Percentiles rank a stretch among this genome's conserved stretches.
Conservation (phyloP, 2,888 invertebrate genomes). For the Halictus ligatus region DNA sequence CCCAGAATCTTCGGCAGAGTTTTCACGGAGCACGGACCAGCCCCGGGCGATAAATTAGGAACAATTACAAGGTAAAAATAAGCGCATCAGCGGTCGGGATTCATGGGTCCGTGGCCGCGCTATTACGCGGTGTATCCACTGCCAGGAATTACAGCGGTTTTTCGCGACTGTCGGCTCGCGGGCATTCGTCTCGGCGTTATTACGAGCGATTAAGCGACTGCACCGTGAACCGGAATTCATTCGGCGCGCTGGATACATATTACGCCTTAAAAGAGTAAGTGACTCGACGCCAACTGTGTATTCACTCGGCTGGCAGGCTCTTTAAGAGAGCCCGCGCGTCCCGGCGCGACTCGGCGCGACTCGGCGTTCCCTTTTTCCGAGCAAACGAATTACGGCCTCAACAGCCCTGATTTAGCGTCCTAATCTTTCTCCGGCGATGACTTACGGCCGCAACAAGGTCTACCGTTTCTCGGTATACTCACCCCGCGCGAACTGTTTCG, state of each 20-base stretch:
- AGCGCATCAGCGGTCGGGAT: conserved; percentile 21
- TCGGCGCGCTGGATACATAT: conserved; percentile 69
- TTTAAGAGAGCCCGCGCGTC: conserved; percentile 57
- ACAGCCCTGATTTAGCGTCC: conserved; percentile 50
- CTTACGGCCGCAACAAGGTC: conserved; percentile 45
- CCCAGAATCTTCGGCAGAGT: background rate
- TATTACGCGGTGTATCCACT: conserved; percentile 57
- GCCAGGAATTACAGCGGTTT: conserved; percentile 69
- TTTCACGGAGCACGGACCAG: background rate
- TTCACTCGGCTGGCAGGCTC: conserved; percentile 65
- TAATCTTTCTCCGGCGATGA: conserved; percentile 59
- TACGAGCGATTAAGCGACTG: conserved; percentile 75
- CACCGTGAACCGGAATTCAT: conserved; percentile 65
- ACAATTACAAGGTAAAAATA: conserved; percentile 35
- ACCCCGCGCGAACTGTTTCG: conserved; percentile 29
- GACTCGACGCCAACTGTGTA: conserved; percentile 64
- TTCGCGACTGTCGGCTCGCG: conserved; percentile 62
- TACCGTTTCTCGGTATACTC: conserved; percentile 25
- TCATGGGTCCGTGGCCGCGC: conserved; percentile 35
- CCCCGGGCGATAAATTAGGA: conserved; percentile 36
- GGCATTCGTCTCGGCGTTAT: conserved; percentile 75
- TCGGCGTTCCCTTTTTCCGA: conserved; percentile 48
- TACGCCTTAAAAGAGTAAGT: conserved; percentile 69
- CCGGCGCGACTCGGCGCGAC: background rate
- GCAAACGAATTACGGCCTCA: conserved; percentile 57